A percentile compares a stretch with the other conserved stretches of the same genome.
Evolutionary conservation across 2,888 invertebrate genomes (phyloP).

Genomic region (Sinelater perroti): DNA sequence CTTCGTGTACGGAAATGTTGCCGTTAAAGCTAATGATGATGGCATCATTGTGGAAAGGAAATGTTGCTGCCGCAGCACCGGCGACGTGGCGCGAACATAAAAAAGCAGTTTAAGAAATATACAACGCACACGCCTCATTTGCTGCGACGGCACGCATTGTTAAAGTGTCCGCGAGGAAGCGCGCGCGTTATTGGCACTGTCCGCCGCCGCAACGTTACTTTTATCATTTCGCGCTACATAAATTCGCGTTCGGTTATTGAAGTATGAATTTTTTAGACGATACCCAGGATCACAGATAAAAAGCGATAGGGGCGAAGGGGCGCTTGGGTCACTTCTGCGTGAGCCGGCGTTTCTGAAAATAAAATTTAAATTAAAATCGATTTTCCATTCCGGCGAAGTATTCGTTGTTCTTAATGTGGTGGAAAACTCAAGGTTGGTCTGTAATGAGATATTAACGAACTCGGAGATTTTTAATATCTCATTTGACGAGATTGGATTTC

Average conservation of each 20-base stretch:
- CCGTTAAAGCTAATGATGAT: slow-evolving; percentile 10
- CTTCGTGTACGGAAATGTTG: too few relatives aligned
- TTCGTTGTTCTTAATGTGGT: too few relatives aligned
- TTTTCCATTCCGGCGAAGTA: too few relatives aligned
- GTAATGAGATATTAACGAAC: too few relatives aligned
- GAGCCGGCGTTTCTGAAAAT: too few relatives aligned
- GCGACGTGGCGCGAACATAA: slow-evolving; percentile 3
- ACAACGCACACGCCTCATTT: slow-evolving; percentile 15
- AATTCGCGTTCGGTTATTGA: slow-evolving; percentile 10
- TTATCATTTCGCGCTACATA: slow-evolving; percentile 16
- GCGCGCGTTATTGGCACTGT: slow-evolving; percentile 5
- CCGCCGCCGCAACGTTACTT: slow-evolving; percentile 6
- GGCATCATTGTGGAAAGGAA: slow-evolving; percentile 9
- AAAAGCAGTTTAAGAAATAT: slow-evolving; percentile 18
- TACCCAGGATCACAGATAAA: too few relatives aligned
- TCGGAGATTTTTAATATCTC: too few relatives aligned
- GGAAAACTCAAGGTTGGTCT: too few relatives aligned
- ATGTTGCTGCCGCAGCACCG: not conserved
- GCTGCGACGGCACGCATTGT: slow-evolving; percentile 17
- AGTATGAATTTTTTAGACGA: slow-evolving; percentile 17
- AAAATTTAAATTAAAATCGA: too few relatives aligned
- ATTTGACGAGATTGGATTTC: too few relatives aligned
- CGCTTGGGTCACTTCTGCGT: too few relatives aligned
- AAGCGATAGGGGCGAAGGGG: too few relatives aligned
- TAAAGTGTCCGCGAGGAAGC: slow-evolving; percentile 14